A percentile compares a stretch with the other conserved stretches of the same genome.
These are phyloP conservation scores for Macrobrachium rosenbergii DNA, from an alignment of 1,140 invertebrate species.

Conservation along the genomic window DNA sequence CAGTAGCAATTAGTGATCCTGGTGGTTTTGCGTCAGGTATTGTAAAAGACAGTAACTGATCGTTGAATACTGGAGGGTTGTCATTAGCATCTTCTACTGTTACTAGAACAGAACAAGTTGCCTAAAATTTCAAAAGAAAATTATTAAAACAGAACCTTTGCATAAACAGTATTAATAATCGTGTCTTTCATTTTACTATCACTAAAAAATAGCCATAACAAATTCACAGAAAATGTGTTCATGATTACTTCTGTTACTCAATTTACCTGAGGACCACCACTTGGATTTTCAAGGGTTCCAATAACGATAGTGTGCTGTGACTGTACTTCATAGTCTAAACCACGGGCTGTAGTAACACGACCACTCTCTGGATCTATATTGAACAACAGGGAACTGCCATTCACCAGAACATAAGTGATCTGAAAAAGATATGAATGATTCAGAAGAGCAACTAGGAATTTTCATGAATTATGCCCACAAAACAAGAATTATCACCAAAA, in stretches of 20 bases:
- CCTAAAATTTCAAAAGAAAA: constrained; percentile 50
- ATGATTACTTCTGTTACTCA: neutral
- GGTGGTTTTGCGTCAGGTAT: constrained; percentile 86
- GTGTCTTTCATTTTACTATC: constrained; percentile 76
- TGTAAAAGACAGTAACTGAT: constrained; percentile 83
- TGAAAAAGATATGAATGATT: neutral
- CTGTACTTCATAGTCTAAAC: constrained; percentile 84
- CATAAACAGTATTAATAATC: neutral
- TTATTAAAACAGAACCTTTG: neutral
- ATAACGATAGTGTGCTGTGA: constrained; percentile 81
- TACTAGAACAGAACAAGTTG: constrained; percentile 40
- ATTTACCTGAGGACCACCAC: constrained; percentile 76
- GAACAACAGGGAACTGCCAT: constrained; percentile 73
- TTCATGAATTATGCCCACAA: neutral
- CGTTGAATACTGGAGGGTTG: constrained; percentile 82
- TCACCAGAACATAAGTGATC: constrained; percentile 87
- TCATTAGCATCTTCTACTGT: constrained; percentile 68
- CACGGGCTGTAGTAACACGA: constrained; percentile 80
- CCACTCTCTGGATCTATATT: constrained; percentile 53
- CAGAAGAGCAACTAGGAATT: neutral
- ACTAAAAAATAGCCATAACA: too few relatives aligned
- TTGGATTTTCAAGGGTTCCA: constrained; percentile 85
- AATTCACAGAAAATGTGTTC: neutral
- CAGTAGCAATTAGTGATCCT: constrained; percentile 82
- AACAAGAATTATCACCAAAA: neutral